Conservation (phyloP, 92 coral and sea anemone genomes). For the Meandrina meandrites region DNA sequence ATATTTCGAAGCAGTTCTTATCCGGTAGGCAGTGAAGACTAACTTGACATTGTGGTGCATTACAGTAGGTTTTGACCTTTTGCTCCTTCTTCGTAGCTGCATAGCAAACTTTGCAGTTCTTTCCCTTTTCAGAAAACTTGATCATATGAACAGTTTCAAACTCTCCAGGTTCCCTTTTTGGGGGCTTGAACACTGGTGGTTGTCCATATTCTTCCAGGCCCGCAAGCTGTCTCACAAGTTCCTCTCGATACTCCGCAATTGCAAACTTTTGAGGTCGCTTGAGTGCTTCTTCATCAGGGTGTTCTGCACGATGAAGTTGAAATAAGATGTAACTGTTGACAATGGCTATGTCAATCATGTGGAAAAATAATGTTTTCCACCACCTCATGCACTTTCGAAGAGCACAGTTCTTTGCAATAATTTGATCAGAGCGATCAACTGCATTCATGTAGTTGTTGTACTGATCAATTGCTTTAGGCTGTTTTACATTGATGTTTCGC, state of each 20-base stretch:
- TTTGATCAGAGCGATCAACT: slow-evolving; percentile 62
- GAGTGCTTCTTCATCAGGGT: slow-evolving; percentile 36
- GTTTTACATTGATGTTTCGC: slow-evolving; percentile 25
- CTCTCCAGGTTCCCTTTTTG: slow-evolving; percentile 17
- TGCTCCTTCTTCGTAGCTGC: slow-evolving; percentile 17
- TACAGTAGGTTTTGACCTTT: slow-evolving; percentile 45
- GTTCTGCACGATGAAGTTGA: slow-evolving; percentile 21
- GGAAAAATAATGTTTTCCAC: slow-evolving; percentile 74
- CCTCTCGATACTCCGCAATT: slow-evolving; percentile 44
- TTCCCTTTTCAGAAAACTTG: background rate
- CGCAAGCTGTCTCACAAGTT: slow-evolving; percentile 39
- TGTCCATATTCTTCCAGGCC: slow-evolving; percentile 35
- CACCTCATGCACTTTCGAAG: slow-evolving; percentile 55
- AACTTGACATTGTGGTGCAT: slow-evolving; percentile 52
- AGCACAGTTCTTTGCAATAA: slow-evolving; percentile 24
- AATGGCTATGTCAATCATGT: slow-evolving; percentile 60
- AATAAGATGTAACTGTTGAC: slow-evolving; percentile 53
- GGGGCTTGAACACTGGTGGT: slow-evolving; percentile 21
- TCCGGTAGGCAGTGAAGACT: slow-evolving; percentile 36
- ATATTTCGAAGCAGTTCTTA: slow-evolving; percentile 39
- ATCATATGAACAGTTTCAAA: slow-evolving; percentile 37
- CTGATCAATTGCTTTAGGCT: slow-evolving; percentile 47
- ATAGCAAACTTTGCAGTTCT: slow-evolving; percentile 60
- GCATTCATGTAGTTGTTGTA: slow-evolving; percentile 60
- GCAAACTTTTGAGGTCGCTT: slow-evolving; percentile 27